Conservation (phyloP, 1,140 invertebrate species). For the Grapholita molesta region DNA sequence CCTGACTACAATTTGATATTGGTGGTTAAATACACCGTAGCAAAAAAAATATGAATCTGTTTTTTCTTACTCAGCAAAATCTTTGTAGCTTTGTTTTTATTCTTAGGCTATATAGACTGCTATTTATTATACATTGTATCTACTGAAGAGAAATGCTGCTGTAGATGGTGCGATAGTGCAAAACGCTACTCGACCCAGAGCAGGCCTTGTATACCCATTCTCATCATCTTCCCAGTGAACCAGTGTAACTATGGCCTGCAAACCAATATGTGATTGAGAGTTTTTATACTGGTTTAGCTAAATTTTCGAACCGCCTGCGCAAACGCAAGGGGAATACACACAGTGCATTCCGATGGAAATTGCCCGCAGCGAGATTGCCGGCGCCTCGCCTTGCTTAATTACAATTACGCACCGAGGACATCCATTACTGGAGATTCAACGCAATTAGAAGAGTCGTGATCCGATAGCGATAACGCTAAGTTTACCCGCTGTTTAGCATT, state of each 20-base stretch:
- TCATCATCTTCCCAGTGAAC: background rate
- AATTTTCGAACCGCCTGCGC: constrained; percentile 16
- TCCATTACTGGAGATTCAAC: constrained; percentile 58
- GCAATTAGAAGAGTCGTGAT: constrained; percentile 62
- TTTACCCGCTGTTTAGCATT: constrained; percentile 44
- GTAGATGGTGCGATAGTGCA: constrained; percentile 36
- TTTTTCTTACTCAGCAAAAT: no score
- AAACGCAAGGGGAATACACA: background rate
- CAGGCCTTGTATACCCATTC: constrained; percentile 27
- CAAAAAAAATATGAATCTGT: no score
- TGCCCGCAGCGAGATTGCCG: constrained; percentile 47
- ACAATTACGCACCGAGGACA: constrained; percentile 55
- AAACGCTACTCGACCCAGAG: constrained; percentile 52
- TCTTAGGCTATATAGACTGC: background rate
- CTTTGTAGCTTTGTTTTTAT: background rate
- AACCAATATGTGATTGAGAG: background rate
- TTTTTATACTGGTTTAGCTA: background rate
- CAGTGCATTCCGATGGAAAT: constrained; percentile 52
- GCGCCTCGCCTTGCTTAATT: constrained; percentile 42
- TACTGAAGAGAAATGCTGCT: background rate
- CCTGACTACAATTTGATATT: no score
- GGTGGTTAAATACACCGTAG: no score
- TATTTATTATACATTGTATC: background rate
- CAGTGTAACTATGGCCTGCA: background rate
- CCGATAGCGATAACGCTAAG: constrained; percentile 38